Evolutionary conservation across 2,113 vertebrate species (phyloP), one percentile per base, ranked within the genome.

Genomic region (Antennarius striatus): DNA sequence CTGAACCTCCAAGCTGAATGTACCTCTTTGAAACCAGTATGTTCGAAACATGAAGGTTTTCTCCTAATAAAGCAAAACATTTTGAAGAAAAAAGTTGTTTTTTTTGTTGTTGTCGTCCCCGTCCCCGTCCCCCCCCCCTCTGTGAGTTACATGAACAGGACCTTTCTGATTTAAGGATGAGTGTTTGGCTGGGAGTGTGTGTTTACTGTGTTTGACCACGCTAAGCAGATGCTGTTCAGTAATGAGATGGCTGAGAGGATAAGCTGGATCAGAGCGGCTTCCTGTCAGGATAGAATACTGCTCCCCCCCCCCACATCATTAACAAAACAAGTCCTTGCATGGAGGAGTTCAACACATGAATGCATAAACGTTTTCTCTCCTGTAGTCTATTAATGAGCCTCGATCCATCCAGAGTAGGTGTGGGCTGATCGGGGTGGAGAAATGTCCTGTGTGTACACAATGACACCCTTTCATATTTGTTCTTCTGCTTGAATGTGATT

Each of bases 1-100:
- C 75, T 66, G 54, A 82, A 90, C 81, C 87, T 89, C 89, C 51
- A 72, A 89, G 86, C 76, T 92, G 93, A 93, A 93, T 94, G 92
- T 93, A 94, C 89, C 89, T 88, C 87, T 92, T 91, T 85, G 79
- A 86, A 85, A 89, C 81, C 71, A 77, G 82, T 86, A 67, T 89
- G 86, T 88, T 91, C 83, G 81, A 91, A 88, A 88, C 56, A 63
- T 71, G 65, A 91, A 70, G 73, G 74, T 79, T 82, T 92, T 92
- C 82, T 90, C 76, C 2, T 85, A 93, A 93, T 93, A 93, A 93
- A 93, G 61, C 79, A 75, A 71, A 86, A 80, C 81, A 76, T 93
- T 92, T 92, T 90, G 63, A 92, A 90, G 81, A 77, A 66, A 82
- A 73, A 66, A 62, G 17, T 71, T 66, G 40, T 32, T 55, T 29